Evolutionary conservation across 2,797 vertebrate genomes (phyloP), one percentile per base, ranked within the genome.

Genomic region (Danio choprae): DNA sequence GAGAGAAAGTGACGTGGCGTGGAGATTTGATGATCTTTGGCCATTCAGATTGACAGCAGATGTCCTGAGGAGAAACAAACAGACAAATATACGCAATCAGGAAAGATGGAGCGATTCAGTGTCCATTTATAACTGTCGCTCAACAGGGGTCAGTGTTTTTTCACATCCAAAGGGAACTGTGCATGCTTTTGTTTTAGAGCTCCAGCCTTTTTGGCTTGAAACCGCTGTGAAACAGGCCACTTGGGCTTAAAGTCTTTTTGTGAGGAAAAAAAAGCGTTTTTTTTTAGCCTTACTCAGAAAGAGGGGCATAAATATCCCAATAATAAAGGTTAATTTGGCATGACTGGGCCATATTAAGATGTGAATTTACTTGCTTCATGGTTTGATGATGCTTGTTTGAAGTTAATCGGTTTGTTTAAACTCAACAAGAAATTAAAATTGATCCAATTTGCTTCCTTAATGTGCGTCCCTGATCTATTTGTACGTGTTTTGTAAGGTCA

Each of bases 1-100:
- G 81, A 50, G 84, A 83, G 65, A 85, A 64, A 4, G 86, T 88
- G 86, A 86, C 83, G 44, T 86, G 76, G 15, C 58, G 77, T 5
- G 68, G 68, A 68, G 71, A 74, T 38, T 81, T 41, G 0, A 29
- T 7, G 51, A 65, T 71, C 58, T 72, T 74, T 72, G 13, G 46
- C 15, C 62, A 67, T 77, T 48, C 58, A 38, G 79, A 38, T 36
- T 76, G 71, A 78, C 46, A 81, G 58, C 56, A 59, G 11, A 29
- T 70, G 50, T 81, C 81, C 87, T 88, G 72, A 38, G 41, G 65
- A 71, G 56, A 16, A 84, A 56, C 56, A 74, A 81, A 80, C 46
- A 83, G 38, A 87, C 68, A 82, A 82, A 79, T 67, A 79, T 67
- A 82, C 59, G 43, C 69, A 62, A 56, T 79, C 74, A 83, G 72